phyloP scores from a whole-genome alignment of 1,140 invertebrate genomes.

The Procambarus virginalis region DNA sequence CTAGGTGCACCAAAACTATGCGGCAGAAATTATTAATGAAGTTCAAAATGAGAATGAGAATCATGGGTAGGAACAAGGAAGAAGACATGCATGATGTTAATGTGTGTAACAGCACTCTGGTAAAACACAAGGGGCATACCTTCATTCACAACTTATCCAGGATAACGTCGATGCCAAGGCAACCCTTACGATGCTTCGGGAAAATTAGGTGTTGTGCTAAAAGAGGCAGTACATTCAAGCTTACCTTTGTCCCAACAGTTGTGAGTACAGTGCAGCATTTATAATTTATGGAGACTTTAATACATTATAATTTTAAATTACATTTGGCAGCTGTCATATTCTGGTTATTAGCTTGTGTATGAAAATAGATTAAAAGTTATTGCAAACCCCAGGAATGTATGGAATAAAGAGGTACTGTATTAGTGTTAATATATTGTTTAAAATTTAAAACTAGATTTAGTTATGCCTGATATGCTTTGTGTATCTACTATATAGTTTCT shows the following conservation, averaged over 20 bases:
- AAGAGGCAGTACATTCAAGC: conserved; percentile 13
- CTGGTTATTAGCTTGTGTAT: too few relatives aligned
- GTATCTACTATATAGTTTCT: too few relatives aligned
- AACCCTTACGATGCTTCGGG: conserved; percentile 16
- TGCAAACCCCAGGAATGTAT: too few relatives aligned
- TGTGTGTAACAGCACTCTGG: background rate
- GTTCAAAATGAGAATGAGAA: background rate
- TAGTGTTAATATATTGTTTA: too few relatives aligned
- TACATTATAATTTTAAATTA: background rate
- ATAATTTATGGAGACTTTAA: background rate
- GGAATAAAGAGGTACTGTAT: too few relatives aligned
- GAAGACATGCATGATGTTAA: background rate
- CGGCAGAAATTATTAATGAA: background rate
- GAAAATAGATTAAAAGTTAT: too few relatives aligned
- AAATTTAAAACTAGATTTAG: too few relatives aligned
- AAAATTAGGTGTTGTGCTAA: conserved; percentile 37
- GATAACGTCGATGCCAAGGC: background rate
- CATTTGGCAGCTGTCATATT: too few relatives aligned
- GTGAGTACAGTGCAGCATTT: conserved; percentile 19
- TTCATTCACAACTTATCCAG: background rate
- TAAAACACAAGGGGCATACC: background rate
- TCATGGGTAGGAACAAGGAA: background rate
- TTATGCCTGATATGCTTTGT: too few relatives aligned
- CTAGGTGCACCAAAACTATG: conserved; percentile 7
- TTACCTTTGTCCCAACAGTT: conserved; percentile 42